A percentile compares a stretch with the other conserved stretches of the same genome.
These are phyloP conservation scores for Forbesichthys agassizii DNA, from an alignment of 2,113 vertebrate species.

Conservation along the genomic window DNA sequence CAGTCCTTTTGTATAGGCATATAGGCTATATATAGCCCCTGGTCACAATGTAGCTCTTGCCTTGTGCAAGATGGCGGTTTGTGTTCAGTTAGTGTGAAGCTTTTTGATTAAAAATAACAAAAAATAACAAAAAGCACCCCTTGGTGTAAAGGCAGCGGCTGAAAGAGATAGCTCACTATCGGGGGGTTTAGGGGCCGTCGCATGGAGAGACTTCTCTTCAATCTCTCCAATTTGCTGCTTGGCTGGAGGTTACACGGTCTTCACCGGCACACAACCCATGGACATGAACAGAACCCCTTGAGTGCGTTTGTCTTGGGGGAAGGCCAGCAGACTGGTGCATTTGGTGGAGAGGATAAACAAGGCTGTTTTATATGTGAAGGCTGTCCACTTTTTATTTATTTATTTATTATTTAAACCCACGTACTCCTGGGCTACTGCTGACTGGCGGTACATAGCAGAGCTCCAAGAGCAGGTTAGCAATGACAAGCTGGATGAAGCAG, in stretches of 20 bases:
- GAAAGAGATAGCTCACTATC: constrained; percentile 17
- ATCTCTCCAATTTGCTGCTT: constrained; percentile 15
- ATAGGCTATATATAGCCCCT: constrained; percentile 32
- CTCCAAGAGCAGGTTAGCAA: constrained; percentile 35
- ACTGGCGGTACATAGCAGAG: constrained; percentile 16
- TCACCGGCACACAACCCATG: constrained; percentile 47
- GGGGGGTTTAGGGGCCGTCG: constrained; percentile 14
- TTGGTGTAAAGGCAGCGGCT: constrained; percentile 1
- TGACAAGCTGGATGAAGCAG: constrained; percentile 18
- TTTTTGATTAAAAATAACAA: not conserved
- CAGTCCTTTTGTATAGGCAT: constrained; percentile 24
- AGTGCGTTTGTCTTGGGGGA: constrained; percentile 83
- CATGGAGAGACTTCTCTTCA: constrained; percentile 33
- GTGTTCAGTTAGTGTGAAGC: constrained; percentile 2
- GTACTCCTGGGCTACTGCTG: constrained; percentile 34
- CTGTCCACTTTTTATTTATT: constrained; percentile 59
- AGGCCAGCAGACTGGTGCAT: constrained; percentile 78
- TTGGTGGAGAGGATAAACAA: constrained; percentile 75
- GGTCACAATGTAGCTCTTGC: constrained; percentile 17
- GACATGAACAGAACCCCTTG: constrained; percentile 80
- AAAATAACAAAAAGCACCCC: not conserved
- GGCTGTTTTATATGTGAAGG: constrained; percentile 69
- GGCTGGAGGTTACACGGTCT: constrained; percentile 21
- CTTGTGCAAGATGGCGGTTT: constrained; percentile 8
- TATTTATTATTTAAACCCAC: constrained; percentile 65